Conservation (phyloP, 2,888 invertebrate species). For the Druceiella hillmani region DNA sequence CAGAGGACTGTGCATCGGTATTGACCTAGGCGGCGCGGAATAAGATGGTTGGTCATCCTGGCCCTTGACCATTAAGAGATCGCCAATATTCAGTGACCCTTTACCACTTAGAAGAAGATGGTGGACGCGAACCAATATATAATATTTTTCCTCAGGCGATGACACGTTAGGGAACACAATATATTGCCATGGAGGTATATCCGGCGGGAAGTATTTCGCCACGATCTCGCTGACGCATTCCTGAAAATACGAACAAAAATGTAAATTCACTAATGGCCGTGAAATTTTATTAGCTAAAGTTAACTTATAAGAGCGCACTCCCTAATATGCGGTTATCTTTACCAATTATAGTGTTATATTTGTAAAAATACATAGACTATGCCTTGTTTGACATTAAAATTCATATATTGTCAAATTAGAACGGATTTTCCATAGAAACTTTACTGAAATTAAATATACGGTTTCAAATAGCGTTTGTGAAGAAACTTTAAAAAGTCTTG, state of each 20-base stretch:
- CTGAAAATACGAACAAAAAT: conserved; percentile 38
- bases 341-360: too few relatives aligned
- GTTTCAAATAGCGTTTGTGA: too few relatives aligned
- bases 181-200: conserved; percentile 77
- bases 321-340: too few relatives aligned
- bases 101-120: conserved; percentile 71
- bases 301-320: not conserved
- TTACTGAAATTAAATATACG: too few relatives aligned
- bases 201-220: conserved; percentile 67
- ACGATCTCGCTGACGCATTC: conserved; percentile 74
- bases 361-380: too few relatives aligned
- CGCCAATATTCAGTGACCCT: conserved; percentile 64
- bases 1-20: conserved; percentile 46
- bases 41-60: conserved; percentile 33
- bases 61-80: conserved; percentile 60
- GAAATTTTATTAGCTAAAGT: not conserved
- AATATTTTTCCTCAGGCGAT: conserved; percentile 53
- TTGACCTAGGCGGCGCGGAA: conserved; percentile 34
- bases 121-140: conserved; percentile 67
- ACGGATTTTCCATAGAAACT: too few relatives aligned
- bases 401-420: too few relatives aligned
- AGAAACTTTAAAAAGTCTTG: too few relatives aligned
- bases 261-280: conserved; percentile 6
- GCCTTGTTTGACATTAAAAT: too few relatives aligned
- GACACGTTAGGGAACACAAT: conserved; percentile 59